Conservation (phyloP, 2,888 invertebrate species). For the Smittia sp. region DNA sequence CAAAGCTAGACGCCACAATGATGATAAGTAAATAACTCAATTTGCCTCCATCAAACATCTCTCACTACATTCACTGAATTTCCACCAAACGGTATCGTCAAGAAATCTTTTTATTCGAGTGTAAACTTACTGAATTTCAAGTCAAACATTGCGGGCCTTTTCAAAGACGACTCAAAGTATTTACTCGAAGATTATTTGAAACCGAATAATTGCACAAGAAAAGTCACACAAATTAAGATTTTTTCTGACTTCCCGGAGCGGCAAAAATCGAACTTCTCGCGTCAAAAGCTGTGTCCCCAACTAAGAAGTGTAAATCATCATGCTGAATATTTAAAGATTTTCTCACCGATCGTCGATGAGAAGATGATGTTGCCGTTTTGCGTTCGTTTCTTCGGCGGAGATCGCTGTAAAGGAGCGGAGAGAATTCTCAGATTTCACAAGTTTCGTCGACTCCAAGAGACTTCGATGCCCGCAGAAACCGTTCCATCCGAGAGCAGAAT, state of each 20-base stretch:
- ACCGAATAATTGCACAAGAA: slow-evolving; percentile 9
- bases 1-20: not conserved
- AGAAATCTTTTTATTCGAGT: no score
- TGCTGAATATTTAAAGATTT: slow-evolving; percentile 38
- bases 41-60: not conserved
- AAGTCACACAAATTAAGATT: not conserved
- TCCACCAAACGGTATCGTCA: not conserved
- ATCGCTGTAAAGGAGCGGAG: not conserved
- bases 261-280: slow-evolving; percentile 11
- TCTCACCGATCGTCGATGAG: not conserved
- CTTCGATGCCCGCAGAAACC: not conserved
- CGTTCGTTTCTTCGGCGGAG: not conserved
- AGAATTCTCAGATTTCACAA: not conserved
- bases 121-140: slow-evolving; percentile 4
- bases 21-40: not conserved
- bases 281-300: slow-evolving; percentile 28
- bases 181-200: slow-evolving; percentile 4
- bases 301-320: slow-evolving; percentile 30
- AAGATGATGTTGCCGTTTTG: not conserved
- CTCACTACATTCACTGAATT: not conserved
- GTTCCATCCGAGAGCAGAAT: not conserved
- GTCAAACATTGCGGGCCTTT: not conserved
- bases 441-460: not conserved
- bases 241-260: not conserved
- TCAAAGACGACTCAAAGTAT: not conserved